Evolutionary conservation across 2,888 invertebrate species (phyloP).

Genomic region (Rhagonycha fulva): DNA sequence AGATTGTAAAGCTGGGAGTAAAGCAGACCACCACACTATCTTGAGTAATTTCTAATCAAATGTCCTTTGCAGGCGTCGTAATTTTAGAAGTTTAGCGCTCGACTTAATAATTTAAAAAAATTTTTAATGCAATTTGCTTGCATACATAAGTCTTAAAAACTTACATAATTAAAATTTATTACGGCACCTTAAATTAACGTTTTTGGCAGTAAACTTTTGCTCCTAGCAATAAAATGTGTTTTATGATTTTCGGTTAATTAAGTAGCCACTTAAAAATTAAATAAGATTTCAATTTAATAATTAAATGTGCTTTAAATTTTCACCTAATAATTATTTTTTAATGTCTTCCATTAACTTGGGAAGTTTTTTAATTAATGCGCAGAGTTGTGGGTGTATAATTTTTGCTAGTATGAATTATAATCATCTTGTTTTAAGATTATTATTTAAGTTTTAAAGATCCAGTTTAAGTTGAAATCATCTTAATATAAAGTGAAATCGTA

Average conservation of each 20-base stretch:
- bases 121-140: constrained; percentile 21
- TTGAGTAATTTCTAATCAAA: constrained; percentile 26
- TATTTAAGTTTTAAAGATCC: constrained; percentile 2
- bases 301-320: neutral
- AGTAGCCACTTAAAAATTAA: neutral
- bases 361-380: neutral
- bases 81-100: constrained; percentile 22
- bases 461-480: neutral
- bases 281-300: neutral
- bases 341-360: neutral
- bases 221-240: neutral
- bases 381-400: neutral
- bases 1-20: constrained; percentile 23
- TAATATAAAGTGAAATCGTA: neutral
- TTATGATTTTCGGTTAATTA: neutral
- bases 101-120: constrained; percentile 16
- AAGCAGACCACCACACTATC: constrained; percentile 23
- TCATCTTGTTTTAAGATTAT: neutral
- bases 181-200: neutral
- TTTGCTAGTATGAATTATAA: neutral
- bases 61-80: constrained; percentile 25
- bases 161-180: neutral
- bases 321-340: neutral
- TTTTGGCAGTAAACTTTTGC: neutral
- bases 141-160: constrained; percentile 22